phyloP scores from a whole-genome alignment of 2,113 vertebrate species.

The Pterocles gutturalis region DNA sequence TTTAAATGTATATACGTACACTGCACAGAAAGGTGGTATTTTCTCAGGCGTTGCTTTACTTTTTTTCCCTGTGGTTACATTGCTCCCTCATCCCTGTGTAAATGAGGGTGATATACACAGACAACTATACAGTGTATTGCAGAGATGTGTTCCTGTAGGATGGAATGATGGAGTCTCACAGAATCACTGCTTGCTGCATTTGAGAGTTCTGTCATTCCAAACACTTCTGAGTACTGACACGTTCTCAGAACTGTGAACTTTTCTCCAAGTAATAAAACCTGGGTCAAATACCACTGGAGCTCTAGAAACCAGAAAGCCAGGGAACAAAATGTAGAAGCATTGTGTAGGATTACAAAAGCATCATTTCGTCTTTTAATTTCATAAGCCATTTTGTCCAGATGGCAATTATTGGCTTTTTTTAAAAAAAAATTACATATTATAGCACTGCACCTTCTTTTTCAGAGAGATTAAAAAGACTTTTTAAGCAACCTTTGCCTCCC shows the following conservation, averaged over 20 bases:
- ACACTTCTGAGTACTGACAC: background rate
- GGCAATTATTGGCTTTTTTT: background rate
- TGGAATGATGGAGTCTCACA: background rate
- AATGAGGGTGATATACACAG: background rate
- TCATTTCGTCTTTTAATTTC: background rate
- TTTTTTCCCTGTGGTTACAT: fast-evolving
- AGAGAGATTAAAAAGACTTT: background rate
- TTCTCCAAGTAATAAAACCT: background rate
- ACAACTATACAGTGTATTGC: background rate
- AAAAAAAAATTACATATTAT: background rate
- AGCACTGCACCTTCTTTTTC: background rate
- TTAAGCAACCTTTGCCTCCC: background rate
- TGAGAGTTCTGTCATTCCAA: background rate
- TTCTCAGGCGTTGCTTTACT: background rate
- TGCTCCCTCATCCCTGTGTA: background rate
- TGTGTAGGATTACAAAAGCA: background rate
- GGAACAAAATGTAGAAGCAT: background rate
- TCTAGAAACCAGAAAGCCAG: background rate
- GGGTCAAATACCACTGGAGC: background rate
- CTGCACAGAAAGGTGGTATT: background rate
- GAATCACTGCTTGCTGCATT: background rate
- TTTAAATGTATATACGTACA: fast-evolving
- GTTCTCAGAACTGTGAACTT: background rate
- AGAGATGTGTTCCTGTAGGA: background rate
- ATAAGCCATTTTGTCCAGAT: background rate